Base-by-base conservation (phyloP, 2,113 vertebrate genomes). In the Mesembrinibis cayennensis region DNA sequence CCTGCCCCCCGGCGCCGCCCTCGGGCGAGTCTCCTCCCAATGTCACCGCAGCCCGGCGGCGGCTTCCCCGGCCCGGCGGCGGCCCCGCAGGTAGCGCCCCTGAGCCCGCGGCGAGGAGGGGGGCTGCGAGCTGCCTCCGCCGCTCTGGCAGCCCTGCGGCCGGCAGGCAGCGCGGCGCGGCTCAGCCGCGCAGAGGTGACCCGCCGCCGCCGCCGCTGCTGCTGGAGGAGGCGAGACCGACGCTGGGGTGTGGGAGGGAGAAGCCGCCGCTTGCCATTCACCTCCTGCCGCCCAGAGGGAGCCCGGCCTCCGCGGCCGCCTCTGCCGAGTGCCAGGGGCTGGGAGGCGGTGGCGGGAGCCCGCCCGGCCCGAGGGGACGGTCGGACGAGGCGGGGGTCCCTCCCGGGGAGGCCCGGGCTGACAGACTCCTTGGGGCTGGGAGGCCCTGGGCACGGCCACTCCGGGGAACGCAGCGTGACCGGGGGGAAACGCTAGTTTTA, bases 221-320 rank as follows among this genome's bases (percentile, higher is more conserved):
- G 87, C 86, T 56, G 86, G 93, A 94, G 90, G 84, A 94, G 90
- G 74, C 78, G 90, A 95, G 85, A 87, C 65, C 62, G 88, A 63
- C 94, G 34, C 73, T 10, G 90, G 88, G 79, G 52, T 84, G 96
- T 83, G 95, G 82, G 89, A 89, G 94, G 95, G 87, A 88, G 77
- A 83, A 88, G 83, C 82, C 23, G 86, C 66, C 59, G 91, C 94
- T 90, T 96, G 96, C 91, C 86, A 55, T 95, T 95, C 96, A 91
- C 93, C 91, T 95, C 94, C 93, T 45, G 93, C 91, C 79, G 82
- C 87, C 94, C 96, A 93, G 96, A 96, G 95, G 93, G 96, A 94
- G 94, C 92, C 95, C 95, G 78, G 92, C 87, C 74, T 20, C 91
- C 90, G 89, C 36, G 15, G 70, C 91, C n/a, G 93, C 79, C 83